A percentile compares a stretch with the other conserved stretches of the same genome.
phyloP scores from a whole-genome alignment of 1,140 invertebrate species.

The Macrobrachium nipponense region DNA sequence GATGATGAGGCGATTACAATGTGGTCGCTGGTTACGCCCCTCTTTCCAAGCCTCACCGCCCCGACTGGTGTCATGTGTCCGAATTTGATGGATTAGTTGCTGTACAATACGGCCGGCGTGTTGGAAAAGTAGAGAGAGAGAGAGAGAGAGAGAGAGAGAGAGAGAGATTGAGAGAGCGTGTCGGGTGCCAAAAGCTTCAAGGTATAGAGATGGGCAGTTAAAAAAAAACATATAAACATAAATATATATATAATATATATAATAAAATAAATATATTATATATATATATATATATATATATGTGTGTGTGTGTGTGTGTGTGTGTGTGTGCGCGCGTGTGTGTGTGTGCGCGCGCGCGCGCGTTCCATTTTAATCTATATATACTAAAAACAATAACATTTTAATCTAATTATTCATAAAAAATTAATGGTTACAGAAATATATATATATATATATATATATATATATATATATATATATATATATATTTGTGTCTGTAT shows the following conservation, averaged over 20 bases:
- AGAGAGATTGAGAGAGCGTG: not conserved
- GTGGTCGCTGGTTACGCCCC: not conserved
- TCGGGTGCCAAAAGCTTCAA: not conserved
- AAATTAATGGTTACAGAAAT: too few species aligned
- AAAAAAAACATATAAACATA: not conserved
- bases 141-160: not conserved
- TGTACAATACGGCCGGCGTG: not conserved
- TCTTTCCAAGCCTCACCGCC: too few species aligned
- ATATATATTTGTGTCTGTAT: slow-evolving; percentile 16
- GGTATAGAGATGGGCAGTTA: not conserved
- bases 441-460: slow-evolving; percentile 24
- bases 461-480: slow-evolving; percentile 24
- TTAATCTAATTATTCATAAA: too few species aligned
- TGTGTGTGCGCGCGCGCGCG: not conserved
- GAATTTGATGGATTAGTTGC: too few species aligned
- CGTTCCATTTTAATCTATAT: not conserved
- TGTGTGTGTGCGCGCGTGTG: slow-evolving; percentile 1
- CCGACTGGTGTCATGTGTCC: too few species aligned
- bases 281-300: too few species aligned
- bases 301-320: not conserved
- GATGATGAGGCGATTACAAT: not conserved
- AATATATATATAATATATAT: slow-evolving; percentile 11
- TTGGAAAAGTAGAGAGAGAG: not conserved
- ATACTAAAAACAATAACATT: too few species aligned
- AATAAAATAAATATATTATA: too few species aligned